Conservation (phyloP, 2,797 vertebrate species). For the Alca torda region DNA sequence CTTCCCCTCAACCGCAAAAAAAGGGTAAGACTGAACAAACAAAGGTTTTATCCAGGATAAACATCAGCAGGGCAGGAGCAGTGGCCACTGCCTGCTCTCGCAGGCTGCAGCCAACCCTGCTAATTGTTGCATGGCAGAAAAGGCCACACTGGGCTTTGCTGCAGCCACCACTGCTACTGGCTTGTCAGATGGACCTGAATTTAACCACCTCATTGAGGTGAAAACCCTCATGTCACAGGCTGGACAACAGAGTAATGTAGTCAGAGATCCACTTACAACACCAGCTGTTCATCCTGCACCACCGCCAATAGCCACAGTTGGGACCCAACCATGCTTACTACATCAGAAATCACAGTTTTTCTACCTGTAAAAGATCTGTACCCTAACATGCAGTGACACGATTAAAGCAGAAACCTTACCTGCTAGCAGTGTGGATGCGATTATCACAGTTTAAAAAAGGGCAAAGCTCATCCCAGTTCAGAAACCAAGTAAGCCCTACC, state of each 20-base stretch:
- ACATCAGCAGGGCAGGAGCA: accelerated
- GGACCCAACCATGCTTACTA: neutral
- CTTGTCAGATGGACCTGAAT: neutral
- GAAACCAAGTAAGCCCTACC: neutral
- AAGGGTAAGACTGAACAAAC: neutral
- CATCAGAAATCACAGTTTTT: neutral
- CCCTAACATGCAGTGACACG: accelerated
- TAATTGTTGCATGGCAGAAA: neutral
- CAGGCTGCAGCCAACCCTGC: neutral
- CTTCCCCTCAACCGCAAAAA: neutral
- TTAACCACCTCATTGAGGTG: neutral
- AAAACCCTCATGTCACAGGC: neutral
- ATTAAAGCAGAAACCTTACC: neutral
- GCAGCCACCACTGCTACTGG: neutral
- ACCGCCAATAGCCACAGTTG: neutral
- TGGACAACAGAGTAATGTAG: neutral
- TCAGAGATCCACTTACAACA: neutral
- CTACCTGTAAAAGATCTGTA: neutral
- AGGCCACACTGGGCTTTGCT: neutral
- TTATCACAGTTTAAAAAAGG: neutral
- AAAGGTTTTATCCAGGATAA: neutral
- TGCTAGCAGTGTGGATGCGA: neutral
- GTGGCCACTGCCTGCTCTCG: neutral
- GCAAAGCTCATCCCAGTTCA: neutral
- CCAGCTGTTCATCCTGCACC: neutral